Base-by-base conservation (phyloP, 1,140 invertebrate genomes). In the Trichonephila clavata region DNA sequence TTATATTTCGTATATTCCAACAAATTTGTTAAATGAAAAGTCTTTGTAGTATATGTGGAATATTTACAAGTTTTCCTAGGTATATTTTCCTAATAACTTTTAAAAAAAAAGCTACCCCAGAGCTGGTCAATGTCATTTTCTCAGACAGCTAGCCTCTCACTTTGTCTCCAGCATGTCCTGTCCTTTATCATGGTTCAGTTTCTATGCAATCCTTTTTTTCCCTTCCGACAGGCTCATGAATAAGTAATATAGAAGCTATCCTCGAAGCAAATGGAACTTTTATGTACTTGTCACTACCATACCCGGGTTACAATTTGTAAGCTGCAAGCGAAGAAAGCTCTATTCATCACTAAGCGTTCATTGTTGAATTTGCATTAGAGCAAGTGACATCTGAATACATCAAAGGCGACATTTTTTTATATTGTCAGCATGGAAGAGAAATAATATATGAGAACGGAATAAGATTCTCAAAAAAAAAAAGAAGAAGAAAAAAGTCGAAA, bases 181-280 rank as follows among this genome's bases (percentile, higher is more conserved):
- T 5, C 14, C 10, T 27, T 32, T 24, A 27, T 71, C 21, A 14
- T 71, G 68, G n/a, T 24, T 71, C 27, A 6, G 24, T 27, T 32
- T 18, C 27, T 27, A 27, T 18, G 68, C 24, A 27, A 71, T 71
- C n/a, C 27, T 60, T 61, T 61, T 86, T 86, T 86, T 63, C 10
- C 16, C 3, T 86, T n/a, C 59, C 24, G 84, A 86, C 59, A 61
- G 13, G 27, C 18, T 86, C 60, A 86, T 86, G 84, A 86, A 86
- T 86, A 86, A 86, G 27, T 86, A 86, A 86, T 61, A 61, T 8
- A 20, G 27, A 86, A 63, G 24, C 57, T 21, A 24, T 83, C 80
- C 20, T 32, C n/a, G n/a, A 16, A 27, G 20, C 59, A 61, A 86
- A 86, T 86, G 84, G 84, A 86, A 86, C 84, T 86, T 86, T 63